Base-by-base conservation (phyloP, 2,888 invertebrate genomes). In the Taenaris catops region DNA sequence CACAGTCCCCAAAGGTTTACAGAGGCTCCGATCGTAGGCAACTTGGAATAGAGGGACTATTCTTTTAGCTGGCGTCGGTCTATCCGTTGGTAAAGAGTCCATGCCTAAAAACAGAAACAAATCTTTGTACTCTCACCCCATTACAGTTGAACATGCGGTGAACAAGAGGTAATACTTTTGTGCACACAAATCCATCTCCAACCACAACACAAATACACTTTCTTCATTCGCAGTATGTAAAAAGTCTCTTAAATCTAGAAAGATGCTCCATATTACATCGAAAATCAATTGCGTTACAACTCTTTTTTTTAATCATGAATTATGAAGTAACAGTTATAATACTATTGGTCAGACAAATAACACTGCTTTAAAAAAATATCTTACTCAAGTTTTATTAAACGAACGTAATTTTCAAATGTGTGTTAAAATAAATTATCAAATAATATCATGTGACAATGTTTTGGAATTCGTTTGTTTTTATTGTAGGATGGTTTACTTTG, bases 11-110 rank as follows among this genome's bases (percentile, higher is more conserved):
- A 84, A 56, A 14, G 84, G 84, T 54, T 55, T 80, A 72, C 84
- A 84, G 4, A 83, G 58, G 41, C 61, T 80, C 45, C 79, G 63
- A 63, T 86, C 84, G 55, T 86, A 86, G 35, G 64, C 66, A 40
- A 86, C 84, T 74, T 84, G 84, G 55, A 86, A 86, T 41, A 86
- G 60, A 38, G 84, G 86, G 56, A 78, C 64, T 44, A 79, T 62
- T 57, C 63, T 63, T 59, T 63, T 57, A 54, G 51, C 41, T 31
- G 50, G 54, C 55, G 41, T 59, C 62, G 53, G 55, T 41, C 45
- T 55, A 49, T 50, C 53, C 51, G 46, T 48, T 38, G 50, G 31
- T 45, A 49, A 48, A 41, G 55, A 49, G 59, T 66, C 61, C 62
- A 51, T 44, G 58, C 83, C 83, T 84, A 84, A 78, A 84, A 81